Evolutionary conservation across 1,140 invertebrate genomes (phyloP).

Genomic region (Lerema accius): DNA sequence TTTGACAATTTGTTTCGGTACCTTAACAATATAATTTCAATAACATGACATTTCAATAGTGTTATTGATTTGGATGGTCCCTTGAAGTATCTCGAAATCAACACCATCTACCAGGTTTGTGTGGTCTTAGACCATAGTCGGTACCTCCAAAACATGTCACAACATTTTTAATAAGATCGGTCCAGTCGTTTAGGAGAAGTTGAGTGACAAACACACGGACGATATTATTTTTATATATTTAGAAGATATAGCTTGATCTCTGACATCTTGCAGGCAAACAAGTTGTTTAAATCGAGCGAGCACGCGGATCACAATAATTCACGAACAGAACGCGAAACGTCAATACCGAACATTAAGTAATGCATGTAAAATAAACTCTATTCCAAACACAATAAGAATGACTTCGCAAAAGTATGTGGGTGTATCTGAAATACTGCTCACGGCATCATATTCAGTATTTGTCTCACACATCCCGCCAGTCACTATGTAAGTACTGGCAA

Average conservation of each 20-base stretch:
- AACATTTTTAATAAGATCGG: too few species aligned
- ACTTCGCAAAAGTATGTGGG: slow-evolving; percentile 23
- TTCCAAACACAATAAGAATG: slow-evolving; percentile 20
- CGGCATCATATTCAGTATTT: slow-evolving; percentile 64
- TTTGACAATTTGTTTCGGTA: too few species aligned
- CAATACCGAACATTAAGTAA: slow-evolving; percentile 42
- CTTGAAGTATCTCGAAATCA: too few species aligned
- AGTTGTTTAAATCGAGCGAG: background rate
- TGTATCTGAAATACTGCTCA: slow-evolving; percentile 45
- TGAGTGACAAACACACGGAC: too few species aligned
- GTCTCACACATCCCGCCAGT: slow-evolving; percentile 64
- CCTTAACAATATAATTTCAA: too few species aligned
- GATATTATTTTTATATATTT: too few species aligned
- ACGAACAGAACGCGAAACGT: slow-evolving; percentile 49
- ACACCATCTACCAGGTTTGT: too few species aligned
- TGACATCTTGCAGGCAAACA: background rate
- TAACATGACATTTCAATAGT: too few species aligned
- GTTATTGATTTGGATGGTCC: too few species aligned
- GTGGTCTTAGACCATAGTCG: too few species aligned
- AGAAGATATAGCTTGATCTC: background rate
- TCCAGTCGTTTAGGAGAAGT: too few species aligned
- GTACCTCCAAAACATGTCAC: too few species aligned
- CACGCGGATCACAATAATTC: slow-evolving; percentile 59
- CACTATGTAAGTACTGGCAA: slow-evolving; percentile 69
- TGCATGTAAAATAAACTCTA: slow-evolving; percentile 33